Conservation (phyloP, 2,888 invertebrate genomes). For the Neelides folsomi region DNA sequence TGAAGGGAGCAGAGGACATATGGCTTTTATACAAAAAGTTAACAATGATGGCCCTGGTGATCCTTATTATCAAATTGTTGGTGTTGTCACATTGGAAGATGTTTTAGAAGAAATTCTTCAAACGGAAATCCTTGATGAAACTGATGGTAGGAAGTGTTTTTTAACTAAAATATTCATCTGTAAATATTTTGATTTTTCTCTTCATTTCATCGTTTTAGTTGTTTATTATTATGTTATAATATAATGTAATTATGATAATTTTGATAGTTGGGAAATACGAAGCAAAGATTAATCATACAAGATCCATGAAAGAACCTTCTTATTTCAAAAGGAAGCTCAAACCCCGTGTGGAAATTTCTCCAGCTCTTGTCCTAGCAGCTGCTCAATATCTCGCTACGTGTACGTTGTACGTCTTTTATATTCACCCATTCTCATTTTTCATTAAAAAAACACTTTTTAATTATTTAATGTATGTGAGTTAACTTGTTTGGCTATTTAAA, state of each 20-base stretch:
- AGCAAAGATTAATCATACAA: too few species aligned
- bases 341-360: conserved; percentile 11
- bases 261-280: too few species aligned
- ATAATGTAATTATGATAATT: too few species aligned
- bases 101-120: conserved; percentile 17
- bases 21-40: conserved; percentile 15
- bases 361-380: conserved; percentile 12
- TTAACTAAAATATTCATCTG: too few species aligned
- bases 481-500: background rate
- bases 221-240: too few species aligned
- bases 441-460: too few species aligned
- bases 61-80: conserved; percentile 12
- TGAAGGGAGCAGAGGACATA: conserved; percentile 14
- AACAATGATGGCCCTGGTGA: conserved; percentile 14
- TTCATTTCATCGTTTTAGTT: too few species aligned
- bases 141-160: conserved; percentile 8
- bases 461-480: background rate
- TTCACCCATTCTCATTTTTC: too few species aligned
- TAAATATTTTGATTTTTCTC: too few species aligned
- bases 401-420: too few species aligned
- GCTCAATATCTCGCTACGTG: conserved; percentile 13
- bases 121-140: conserved; percentile 16
- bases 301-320: too few species aligned
- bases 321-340: conserved; percentile 47
- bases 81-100: conserved; percentile 15